These are phyloP conservation scores for Laticauda colubrina DNA, from an alignment of 2,113 vertebrate genomes.

Conservation along the genomic window DNA sequence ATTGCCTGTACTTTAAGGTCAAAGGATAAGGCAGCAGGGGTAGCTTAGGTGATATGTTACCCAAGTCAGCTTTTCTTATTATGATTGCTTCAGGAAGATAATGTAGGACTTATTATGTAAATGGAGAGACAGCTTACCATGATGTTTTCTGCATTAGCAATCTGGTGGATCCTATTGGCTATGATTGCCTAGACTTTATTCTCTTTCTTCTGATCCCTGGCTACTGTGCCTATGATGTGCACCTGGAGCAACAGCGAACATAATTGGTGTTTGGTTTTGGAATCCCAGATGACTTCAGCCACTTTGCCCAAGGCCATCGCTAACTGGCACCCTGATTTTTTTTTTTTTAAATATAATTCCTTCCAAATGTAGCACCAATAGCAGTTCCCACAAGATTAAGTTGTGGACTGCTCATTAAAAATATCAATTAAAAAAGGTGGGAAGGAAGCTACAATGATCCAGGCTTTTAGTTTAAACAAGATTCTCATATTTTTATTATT, in stretches of 20 bases:
- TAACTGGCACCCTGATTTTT: neutral
- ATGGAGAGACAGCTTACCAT: neutral
- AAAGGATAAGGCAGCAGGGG: neutral
- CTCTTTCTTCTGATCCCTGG: neutral
- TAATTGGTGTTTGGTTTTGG: neutral
- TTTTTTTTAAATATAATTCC: neutral
- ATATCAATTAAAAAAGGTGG: neutral
- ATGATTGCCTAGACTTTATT: neutral
- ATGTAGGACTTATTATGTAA: neutral
- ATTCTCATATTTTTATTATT: neutral
- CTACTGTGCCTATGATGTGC: neutral
- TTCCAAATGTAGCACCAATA: neutral
- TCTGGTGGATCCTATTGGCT: neutral
- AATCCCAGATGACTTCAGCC: neutral
- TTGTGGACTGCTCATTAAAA: neutral
- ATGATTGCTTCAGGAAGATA: neutral
- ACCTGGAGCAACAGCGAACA: neutral
- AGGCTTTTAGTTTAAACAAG: neutral
- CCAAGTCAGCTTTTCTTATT: neutral
- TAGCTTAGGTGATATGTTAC: neutral
- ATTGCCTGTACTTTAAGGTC: neutral
- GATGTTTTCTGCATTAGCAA: neutral
- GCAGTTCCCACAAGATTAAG: neutral
- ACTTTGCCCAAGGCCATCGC: neutral
- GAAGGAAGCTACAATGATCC: neutral